Evolutionary conservation across 1,140 invertebrate species (phyloP).

Genomic region (Rhagoletis zephyria): DNA sequence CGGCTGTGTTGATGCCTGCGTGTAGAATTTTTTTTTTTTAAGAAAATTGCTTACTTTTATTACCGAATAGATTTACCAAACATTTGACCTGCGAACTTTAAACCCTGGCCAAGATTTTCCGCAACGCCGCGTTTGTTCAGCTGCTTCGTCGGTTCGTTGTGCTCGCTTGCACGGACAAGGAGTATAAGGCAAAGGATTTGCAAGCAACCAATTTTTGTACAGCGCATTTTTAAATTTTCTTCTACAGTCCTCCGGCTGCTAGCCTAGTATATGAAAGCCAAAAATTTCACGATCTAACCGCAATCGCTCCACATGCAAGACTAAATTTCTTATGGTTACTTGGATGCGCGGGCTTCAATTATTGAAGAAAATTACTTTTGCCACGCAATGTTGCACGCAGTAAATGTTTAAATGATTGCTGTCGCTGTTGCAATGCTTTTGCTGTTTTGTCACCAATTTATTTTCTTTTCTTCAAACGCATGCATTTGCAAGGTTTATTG

Average conservation of each 20-base stretch:
- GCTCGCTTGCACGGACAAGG: neutral
- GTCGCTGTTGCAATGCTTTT: conserved; percentile 12
- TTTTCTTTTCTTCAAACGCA: neutral
- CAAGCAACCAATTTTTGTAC: conserved; percentile 34
- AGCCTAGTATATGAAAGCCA: neutral
- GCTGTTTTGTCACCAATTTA: neutral
- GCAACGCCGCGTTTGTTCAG: conserved; percentile 50
- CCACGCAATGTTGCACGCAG: neutral
- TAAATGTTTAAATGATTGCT: conserved; percentile 22
- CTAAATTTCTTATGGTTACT: neutral
- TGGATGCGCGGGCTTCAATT: neutral
- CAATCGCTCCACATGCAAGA: neutral
- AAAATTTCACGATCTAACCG: neutral
- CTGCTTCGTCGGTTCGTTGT: neutral
- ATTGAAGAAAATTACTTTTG: conserved; percentile 18
- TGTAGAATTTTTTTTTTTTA: neutral
- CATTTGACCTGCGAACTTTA: conserved; percentile 79
- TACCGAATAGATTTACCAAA: conserved; percentile 72
- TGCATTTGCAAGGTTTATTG: neutral
- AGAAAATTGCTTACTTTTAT: neutral
- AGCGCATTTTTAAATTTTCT: conserved; percentile 58
- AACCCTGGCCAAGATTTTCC: conserved; percentile 75
- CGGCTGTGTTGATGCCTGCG: conserved; percentile 73
- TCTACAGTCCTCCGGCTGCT: neutral
- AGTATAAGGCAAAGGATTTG: conserved; percentile 17